Evolutionary conservation across 2,797 vertebrate genomes (phyloP).

Genomic region (Sebastes nivosus): DNA sequence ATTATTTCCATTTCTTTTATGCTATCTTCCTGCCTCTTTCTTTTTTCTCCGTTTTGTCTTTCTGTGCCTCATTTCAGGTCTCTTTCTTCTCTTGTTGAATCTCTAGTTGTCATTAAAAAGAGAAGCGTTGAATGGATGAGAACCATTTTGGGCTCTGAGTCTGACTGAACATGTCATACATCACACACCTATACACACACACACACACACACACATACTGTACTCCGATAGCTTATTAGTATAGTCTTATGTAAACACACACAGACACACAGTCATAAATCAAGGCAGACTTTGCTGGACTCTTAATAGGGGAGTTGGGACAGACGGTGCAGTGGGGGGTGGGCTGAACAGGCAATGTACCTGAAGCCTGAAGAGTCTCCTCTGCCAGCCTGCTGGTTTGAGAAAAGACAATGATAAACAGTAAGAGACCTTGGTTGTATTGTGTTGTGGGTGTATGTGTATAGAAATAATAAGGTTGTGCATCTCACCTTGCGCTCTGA

Average conservation of each 20-base stretch:
- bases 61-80: background rate
- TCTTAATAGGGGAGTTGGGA: conserved; percentile 24
- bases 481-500: conserved; percentile 2
- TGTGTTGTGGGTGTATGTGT: background rate
- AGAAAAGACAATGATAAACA: conserved; percentile 11
- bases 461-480: conserved; percentile 12
- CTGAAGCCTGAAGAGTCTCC: background rate
- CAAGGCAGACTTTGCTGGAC: conserved; percentile 11
- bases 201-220: background rate
- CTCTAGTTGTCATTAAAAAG: conserved; percentile 1
- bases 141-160: conserved; percentile 6
- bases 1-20: background rate
- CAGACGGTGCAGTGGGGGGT: conserved; percentile 5
- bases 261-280: conserved; percentile 32
- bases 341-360: background rate
- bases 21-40: background rate
- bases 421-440: background rate
- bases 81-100: background rate
- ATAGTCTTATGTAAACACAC: conserved; percentile 1
- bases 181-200: conserved; percentile 7
- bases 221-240: conserved; percentile 7
- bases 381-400: background rate
- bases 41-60: background rate
- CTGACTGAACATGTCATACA: conserved; percentile 21
- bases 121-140: conserved; percentile 13